phyloP scores from a whole-genome alignment of 2,797 vertebrate genomes.

The Centropyge bicolor region DNA sequence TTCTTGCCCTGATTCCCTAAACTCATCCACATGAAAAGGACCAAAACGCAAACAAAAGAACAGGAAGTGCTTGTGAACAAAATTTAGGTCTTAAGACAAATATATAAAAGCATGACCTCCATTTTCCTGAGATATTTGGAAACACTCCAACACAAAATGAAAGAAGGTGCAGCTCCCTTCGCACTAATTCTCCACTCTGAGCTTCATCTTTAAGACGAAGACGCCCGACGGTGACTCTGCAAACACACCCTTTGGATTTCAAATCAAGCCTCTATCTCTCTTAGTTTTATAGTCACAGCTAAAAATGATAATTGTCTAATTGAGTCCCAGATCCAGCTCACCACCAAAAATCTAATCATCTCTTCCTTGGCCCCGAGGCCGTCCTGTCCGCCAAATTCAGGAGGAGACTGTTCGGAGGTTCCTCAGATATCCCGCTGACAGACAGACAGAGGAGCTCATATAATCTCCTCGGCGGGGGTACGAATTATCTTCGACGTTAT shows the following conservation, averaged over 20 bases:
- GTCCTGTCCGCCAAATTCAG: constrained; percentile 42
- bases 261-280: constrained; percentile 25
- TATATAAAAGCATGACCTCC: not conserved
- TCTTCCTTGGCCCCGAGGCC: constrained; percentile 34
- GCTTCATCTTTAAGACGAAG: constrained; percentile 4
- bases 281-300: constrained; percentile 40
- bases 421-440: constrained; percentile 48
- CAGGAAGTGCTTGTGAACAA: constrained; percentile 20
- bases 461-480: constrained; percentile 39
- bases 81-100: constrained; percentile 25
- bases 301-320: constrained; percentile 57
- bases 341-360: constrained; percentile 52
- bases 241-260: constrained; percentile 23
- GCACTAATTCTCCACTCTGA: constrained; percentile 17
- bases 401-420: constrained; percentile 18
- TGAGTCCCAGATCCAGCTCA: constrained; percentile 47
- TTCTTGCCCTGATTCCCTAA: constrained; percentile 10
- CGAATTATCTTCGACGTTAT: constrained; percentile 46
- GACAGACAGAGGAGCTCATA: constrained; percentile 38
- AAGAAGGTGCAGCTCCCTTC: constrained; percentile 5
- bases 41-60: constrained; percentile 25
- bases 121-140: not conserved
- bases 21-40: constrained; percentile 23
- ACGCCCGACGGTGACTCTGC: constrained; percentile 12
- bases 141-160: constrained; percentile 5